Evolutionary conservation across 2,888 invertebrate species (phyloP).

Genomic region (Lithosia quadra): DNA sequence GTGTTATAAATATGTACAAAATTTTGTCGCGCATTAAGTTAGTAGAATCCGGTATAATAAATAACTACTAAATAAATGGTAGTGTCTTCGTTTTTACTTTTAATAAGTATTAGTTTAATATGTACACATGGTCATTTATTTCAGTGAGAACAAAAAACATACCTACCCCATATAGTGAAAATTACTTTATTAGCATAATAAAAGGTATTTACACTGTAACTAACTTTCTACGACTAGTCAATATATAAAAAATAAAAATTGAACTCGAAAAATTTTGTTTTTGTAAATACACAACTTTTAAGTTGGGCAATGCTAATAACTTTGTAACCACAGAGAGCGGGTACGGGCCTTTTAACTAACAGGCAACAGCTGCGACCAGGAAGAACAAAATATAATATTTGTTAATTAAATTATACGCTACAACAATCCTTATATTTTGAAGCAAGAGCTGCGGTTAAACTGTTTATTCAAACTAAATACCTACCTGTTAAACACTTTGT

Average conservation of each 20-base stretch:
- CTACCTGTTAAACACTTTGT: conserved; percentile 2
- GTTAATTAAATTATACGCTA: conserved; percentile 28
- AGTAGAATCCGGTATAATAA: no score
- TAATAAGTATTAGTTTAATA: no score
- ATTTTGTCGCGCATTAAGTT: no score
- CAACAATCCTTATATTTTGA: conserved; percentile 15
- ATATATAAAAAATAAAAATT: not conserved
- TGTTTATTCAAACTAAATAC: conserved; percentile 24
- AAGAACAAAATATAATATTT: conserved; percentile 29
- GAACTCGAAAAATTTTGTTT: not conserved
- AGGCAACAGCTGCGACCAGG: conserved; percentile 23
- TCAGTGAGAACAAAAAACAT: no score
- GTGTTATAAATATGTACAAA: no score
- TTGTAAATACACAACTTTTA: conserved; percentile 4
- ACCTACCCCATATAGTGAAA: no score
- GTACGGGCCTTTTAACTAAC: conserved; percentile 16
- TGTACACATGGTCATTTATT: no score
- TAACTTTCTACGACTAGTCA: not conserved
- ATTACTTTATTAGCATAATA: no score
- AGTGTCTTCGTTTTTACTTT: no score
- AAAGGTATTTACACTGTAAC: not conserved
- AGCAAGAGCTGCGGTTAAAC: conserved; percentile 20
- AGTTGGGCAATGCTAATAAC: conserved; percentile 19
- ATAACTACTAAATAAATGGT: no score
- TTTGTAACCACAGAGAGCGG: conserved; percentile 25